Evolutionary conservation across 2,797 vertebrate species (phyloP), one percentile per base, ranked within the genome.

Genomic region (Selene dorsalis): DNA sequence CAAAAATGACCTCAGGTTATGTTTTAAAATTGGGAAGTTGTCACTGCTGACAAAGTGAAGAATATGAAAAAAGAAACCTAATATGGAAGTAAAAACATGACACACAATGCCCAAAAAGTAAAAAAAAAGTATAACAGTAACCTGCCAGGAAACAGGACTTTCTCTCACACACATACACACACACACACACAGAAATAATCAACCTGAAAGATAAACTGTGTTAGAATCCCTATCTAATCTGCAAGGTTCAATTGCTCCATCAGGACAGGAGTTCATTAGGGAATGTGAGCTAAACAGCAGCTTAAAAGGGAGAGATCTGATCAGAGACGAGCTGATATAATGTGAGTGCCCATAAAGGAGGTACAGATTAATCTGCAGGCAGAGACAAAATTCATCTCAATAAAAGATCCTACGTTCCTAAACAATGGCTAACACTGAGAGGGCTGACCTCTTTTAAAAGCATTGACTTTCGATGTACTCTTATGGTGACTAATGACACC

Each of bases 251-350:
- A 77, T 82, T 75, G 72, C 64, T 84, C 80, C 62, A 73, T 82
- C 69, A 73, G 80, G 57, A 81, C 38, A 45, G 17, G 35, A 66
- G 72, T 85, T 84, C 76, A 86, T 85, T 67, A 75, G 86, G 69
- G 43, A 89, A 86, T 84, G 72, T 56, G 60, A 86, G 82, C 80
- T 73, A 84, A 90, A 81, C 73, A 73, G 78, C 69, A 75, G 75
- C 70, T 85, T 82, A 81, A 79, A 69, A 72, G 62, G 18, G 26
- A 56, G 50, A 55, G 60, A 87, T 79, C 68, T 84, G 69, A 88
- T 85, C 73, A 59, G 65, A 77, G 73, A 62, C 5, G 4, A 79
- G 67, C 61, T 76, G 58, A 80, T 78, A 55, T 69, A 71, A 76
- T 80, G 57, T 65, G 69, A 72, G 57, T 58, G 45, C 35, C 60